Evolutionary conservation across 2,888 invertebrate genomes (phyloP).

Genomic region (Lacanobia wlatinum): DNA sequence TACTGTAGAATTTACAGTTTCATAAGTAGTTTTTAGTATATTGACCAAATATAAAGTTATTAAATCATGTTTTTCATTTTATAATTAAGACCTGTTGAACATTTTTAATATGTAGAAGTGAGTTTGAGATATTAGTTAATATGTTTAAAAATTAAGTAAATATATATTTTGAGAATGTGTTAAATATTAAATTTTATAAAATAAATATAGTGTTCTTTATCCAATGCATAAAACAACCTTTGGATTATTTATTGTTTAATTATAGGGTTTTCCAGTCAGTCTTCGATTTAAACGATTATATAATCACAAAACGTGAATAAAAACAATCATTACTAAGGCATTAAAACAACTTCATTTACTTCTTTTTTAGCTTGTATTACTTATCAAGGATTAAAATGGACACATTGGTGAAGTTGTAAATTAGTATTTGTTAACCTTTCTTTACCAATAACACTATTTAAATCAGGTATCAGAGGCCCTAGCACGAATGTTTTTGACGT

Average conservation of each 20-base stretch:
- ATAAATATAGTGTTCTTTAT: not conserved
- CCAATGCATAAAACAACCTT: not conserved
- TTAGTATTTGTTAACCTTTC: too few species aligned
- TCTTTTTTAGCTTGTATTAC: not conserved
- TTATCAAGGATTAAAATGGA: not conserved
- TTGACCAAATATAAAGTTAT: constrained; percentile 30
- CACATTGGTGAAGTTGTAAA: not conserved
- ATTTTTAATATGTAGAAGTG: not conserved
- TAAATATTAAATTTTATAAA: not conserved
- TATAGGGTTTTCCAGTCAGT: not conserved
- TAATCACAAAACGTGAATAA: too few species aligned
- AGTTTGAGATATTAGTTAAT: not conserved
- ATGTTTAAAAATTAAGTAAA: not conserved
- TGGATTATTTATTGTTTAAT: not conserved
- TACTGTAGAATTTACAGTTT: not conserved
- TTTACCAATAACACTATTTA: not conserved
- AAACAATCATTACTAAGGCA: not conserved
- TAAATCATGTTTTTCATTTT: constrained; percentile 2
- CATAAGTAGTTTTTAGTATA: constrained; percentile 8
- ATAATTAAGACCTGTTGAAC: constrained; percentile 11
- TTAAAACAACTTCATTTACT: not conserved
- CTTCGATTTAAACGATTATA: too few species aligned
- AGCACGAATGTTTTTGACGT: too few species aligned
- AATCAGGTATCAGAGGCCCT: not conserved
- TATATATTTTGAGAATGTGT: not conserved